Evolutionary conservation across 2,888 invertebrate species (phyloP).

Genomic region (Sarcophaga carnaria): DNA sequence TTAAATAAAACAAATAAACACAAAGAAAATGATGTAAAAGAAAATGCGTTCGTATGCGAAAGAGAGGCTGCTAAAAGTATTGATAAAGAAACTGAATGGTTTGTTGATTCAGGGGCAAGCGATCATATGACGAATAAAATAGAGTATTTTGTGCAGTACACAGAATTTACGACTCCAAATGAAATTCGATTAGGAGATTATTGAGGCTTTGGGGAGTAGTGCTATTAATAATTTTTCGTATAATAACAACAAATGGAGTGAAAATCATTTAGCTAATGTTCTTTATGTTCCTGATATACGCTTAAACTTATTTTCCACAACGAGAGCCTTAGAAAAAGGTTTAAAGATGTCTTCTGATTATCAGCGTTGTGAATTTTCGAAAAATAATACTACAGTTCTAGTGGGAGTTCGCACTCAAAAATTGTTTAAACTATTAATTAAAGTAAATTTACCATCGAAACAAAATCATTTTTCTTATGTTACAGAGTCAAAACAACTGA

Average conservation of each 20-base stretch:
- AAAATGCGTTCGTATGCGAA: slow-evolving; percentile 45
- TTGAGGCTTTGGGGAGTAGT: no score
- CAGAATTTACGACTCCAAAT: no score
- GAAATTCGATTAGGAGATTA: no score
- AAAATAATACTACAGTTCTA: slow-evolving; percentile 40
- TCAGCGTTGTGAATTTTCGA: slow-evolving; percentile 47
- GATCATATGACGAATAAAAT: slow-evolving; percentile 25
- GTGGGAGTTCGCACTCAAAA: slow-evolving; percentile 45
- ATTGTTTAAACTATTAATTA: slow-evolving; percentile 48
- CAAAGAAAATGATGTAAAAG: slow-evolving; percentile 14
- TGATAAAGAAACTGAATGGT: slow-evolving; percentile 37
- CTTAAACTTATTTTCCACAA: slow-evolving; percentile 35
- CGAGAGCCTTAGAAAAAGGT: slow-evolving; percentile 45
- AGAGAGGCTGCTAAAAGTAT: slow-evolving; percentile 33
- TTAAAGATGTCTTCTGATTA: slow-evolving; percentile 52
- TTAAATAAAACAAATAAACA: slow-evolving; percentile 45
- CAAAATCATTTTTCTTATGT: slow-evolving; percentile 28
- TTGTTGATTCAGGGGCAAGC: slow-evolving; percentile 45
- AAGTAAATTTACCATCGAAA: slow-evolving; percentile 31
- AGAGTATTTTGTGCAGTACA: slow-evolving; percentile 8
- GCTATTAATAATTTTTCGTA: slow-evolving; percentile 41
- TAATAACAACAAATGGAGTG: slow-evolving; percentile 36
- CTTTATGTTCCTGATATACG: slow-evolving; percentile 50
- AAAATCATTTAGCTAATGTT: slow-evolving; percentile 47
- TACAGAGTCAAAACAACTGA: slow-evolving; percentile 14